Base-by-base conservation (phyloP, 2,113 vertebrate species). In the Chitala chitala region DNA sequence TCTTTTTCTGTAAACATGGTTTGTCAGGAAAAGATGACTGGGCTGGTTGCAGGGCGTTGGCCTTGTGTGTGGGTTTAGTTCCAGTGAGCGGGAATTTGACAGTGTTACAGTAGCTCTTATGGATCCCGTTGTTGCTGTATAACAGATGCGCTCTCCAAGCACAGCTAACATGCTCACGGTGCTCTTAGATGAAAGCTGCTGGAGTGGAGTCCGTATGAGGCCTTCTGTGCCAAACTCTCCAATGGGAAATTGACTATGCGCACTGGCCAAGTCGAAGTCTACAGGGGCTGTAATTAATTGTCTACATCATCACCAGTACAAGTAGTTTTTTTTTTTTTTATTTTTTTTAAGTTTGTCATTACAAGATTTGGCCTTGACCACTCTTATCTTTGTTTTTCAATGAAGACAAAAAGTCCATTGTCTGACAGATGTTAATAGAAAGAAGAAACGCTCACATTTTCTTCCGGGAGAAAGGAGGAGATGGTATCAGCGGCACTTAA, bases 231-330 rank as follows among this genome's bases (percentile, higher is more conserved):
- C n/a, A n/a, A n/a, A n/a, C n/a, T n/a, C n/a, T n/a, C n/a, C n/a
- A n/a, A n/a, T n/a, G n/a, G 84, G 69, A 12, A 46, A 36, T 36
- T 54, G 82, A 79, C 74, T 82, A 83, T 84, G 81, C 82, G 83
- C 84, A 80, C 82, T 76, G 73, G 81, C 82, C 66, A 79, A 65
- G 36, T 78, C 75, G 71, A 75, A 72, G 42, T 73, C 76, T 1
- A 78, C 85, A 78, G 73, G 59, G 68, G 72, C 50, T 78, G 80
- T 85, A 82, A 84, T 84, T 81, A 86, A 82, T 71, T 71, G 83
- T 81, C 74, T 82, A 76, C 77, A 70, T 73, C 75, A 77, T 79
- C 73, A 82, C 76, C 78, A 81, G 80, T 82, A 74, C 0, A 0
- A 80, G 77, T 71, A 73, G 8, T 26, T 8, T 83, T 75, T 77